Conservation (phyloP, 2,113 vertebrate genomes). For the Centropristis striata region DNA sequence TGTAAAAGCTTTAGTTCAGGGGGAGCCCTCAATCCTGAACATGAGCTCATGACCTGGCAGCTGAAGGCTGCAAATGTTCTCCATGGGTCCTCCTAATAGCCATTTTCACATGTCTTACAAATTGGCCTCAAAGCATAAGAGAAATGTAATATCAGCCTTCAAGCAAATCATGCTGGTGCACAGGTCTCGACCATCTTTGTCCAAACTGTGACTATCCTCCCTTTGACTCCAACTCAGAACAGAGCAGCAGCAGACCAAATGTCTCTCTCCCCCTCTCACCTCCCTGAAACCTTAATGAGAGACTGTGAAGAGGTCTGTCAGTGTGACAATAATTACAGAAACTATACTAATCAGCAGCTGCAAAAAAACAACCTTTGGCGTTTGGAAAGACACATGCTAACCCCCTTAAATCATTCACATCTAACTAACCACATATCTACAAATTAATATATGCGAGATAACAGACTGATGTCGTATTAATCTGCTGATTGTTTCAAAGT, state of each 20-base stretch:
- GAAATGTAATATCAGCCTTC: constrained; percentile 40
- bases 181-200: constrained; percentile 26
- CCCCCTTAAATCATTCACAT: constrained; percentile 1
- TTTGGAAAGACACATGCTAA: constrained; percentile 26
- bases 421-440: background rate
- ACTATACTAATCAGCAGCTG: constrained; percentile 70
- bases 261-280: constrained; percentile 48
- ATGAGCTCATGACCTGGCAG: constrained; percentile 17
- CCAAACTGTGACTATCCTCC: constrained; percentile 33
- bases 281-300: constrained; percentile 74
- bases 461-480: constrained; percentile 1
- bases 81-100: constrained; percentile 1
- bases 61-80: constrained; percentile 11
- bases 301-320: constrained; percentile 74
- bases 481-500: constrained; percentile 7
- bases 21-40: constrained; percentile 9
- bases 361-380: constrained; percentile 30
- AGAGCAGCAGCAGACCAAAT: constrained; percentile 61
- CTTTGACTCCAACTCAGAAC: constrained; percentile 41
- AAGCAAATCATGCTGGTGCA: constrained; percentile 28
- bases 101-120: constrained; percentile 11
- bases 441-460: constrained; percentile 24
- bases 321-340: constrained; percentile 79
- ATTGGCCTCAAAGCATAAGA: background rate
- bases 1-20: constrained; percentile 12